Evolutionary conservation across 2,888 invertebrate genomes (phyloP), one percentile per base, ranked within the genome.

Genomic region (Autographa gamma): DNA sequence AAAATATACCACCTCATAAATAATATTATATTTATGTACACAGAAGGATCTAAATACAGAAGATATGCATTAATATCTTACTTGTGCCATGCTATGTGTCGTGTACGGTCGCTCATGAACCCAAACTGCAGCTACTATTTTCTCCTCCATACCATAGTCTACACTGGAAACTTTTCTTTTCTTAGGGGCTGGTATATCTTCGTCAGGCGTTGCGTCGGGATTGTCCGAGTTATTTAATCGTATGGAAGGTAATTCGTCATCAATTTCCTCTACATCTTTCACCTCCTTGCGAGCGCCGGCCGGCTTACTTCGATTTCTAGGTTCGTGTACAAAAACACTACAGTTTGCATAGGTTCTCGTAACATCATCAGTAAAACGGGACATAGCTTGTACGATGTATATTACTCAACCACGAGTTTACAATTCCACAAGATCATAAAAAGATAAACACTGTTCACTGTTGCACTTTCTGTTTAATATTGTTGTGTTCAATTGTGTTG

Each of bases 111-210:
- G 89, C 82, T 96, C 95, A 71, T 96, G 95, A 34, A 95, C 93
- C 95, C 95, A 96, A 31, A 94, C 95, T 1, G 95, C 95, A 0
- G 95, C 90, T 34, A 96, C 91, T 18, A 95, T 86, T 75, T 94
- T 89, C 83, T 95, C 93, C 75, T 95, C 95, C 61, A 93, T 89
- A 2, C 90, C 93, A 59, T 89, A 92, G 48, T 81, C 89, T 0
- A 92, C 91, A 0, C 91, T 92, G 65, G n/a, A 64, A 18, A 60
- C 59, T 66, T 77, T 80, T 31, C 69, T 79, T 32, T 76, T 75
- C 16, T 78, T 80, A 34, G 62, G 69, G 8, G 19, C 34, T 18
- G 59, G 66, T 34, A 25, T 11, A 14, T n/a, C 18, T 11, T 71
- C 63, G 7, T 68, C 19, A 43, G 43, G 5, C 6, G 60, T 66